phyloP scores from a whole-genome alignment of 2,888 invertebrate genomes.

The Drosophila incognita region DNA sequence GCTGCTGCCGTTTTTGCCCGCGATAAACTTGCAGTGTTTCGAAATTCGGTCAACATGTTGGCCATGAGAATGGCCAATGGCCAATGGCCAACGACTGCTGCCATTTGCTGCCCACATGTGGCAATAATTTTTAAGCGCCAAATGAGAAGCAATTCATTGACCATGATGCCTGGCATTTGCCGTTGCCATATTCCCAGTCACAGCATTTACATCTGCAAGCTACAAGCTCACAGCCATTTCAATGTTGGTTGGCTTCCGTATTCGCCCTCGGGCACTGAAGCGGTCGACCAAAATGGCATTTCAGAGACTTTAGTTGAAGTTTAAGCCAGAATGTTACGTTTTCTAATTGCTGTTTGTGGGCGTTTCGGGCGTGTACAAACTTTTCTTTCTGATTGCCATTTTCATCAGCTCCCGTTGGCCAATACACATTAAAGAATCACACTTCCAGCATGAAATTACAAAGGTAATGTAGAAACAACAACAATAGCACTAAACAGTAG shows the following conservation, averaged over 20 bases:
- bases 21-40: slow-evolving; percentile 76
- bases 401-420: slow-evolving; percentile 20
- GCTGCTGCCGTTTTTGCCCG: slow-evolving; percentile 51
- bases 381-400: slow-evolving; percentile 23
- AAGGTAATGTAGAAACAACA: slow-evolving; percentile 23
- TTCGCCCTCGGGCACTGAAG: slow-evolving; percentile 16
- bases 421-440: slow-evolving; percentile 3
- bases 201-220: slow-evolving; percentile 45
- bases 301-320: slow-evolving; percentile 46
- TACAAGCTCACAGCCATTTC: slow-evolving; percentile 25
- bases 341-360: slow-evolving; percentile 67
- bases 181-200: slow-evolving; percentile 50
- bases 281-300: slow-evolving; percentile 57
- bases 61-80: slow-evolving; percentile 53
- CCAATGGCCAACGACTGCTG: slow-evolving; percentile 30
- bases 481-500: background rate
- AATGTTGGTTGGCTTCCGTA: slow-evolving; percentile 12
- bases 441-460: slow-evolving; percentile 15
- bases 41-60: slow-evolving; percentile 75
- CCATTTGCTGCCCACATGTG: slow-evolving; percentile 75
- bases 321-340: slow-evolving; percentile 48
- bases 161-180: slow-evolving; percentile 76
- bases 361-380: slow-evolving; percentile 35
- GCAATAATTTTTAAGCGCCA: slow-evolving; percentile 80
- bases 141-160: slow-evolving; percentile 81